Evolutionary conservation across 2,797 vertebrate species (phyloP), one percentile per base, ranked within the genome.

Genomic region (Coendou prehensilis): DNA sequence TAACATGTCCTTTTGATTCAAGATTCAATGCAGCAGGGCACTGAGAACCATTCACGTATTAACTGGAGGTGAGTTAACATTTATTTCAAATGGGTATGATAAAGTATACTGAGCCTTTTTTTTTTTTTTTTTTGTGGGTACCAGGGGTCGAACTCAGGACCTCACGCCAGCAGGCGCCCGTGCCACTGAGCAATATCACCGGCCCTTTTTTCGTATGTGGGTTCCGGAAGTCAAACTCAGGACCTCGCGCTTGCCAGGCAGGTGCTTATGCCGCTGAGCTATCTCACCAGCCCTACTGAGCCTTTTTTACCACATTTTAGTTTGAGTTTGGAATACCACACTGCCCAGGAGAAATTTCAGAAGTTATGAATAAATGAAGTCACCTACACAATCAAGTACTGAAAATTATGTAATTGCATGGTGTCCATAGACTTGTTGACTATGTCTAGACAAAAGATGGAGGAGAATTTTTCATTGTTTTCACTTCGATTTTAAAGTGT

Each of bases 351-450:
- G 28, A 80, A 8, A 6, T n/a, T 79, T 82, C n/a, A 91, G 75
- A 85, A 89, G 83, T 63, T 63, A 59, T 6, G 45, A 96, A 23
- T 33, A 78, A 89, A 33, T 86, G 67, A 82, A 92, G 41, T 84
- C n/a, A 9, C 91, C 88, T 57, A 69, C 13, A 85, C 30, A 78
- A 59, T 59, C 57, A 59, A 86, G 59, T 47, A 84, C 23, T 92
- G 37, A 85, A 69, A 84, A 63, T 63, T 69, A 37, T 37, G 17
- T 85, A 96, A 71, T 20, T 80, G 57, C 54, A 56, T 28, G 47
- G 45, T 88, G 41, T 75, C 18, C 86, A 81, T 33, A 75, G 17
- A 80, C 30, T 26, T 76, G 4, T 52, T 57, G 18, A 17, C 50
- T 90, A 78, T 54, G 87, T 94, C 57, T 78, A 20, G 50, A 47